phyloP scores from a whole-genome alignment of 2,797 vertebrate genomes.

The Poeciliopsis infans region DNA sequence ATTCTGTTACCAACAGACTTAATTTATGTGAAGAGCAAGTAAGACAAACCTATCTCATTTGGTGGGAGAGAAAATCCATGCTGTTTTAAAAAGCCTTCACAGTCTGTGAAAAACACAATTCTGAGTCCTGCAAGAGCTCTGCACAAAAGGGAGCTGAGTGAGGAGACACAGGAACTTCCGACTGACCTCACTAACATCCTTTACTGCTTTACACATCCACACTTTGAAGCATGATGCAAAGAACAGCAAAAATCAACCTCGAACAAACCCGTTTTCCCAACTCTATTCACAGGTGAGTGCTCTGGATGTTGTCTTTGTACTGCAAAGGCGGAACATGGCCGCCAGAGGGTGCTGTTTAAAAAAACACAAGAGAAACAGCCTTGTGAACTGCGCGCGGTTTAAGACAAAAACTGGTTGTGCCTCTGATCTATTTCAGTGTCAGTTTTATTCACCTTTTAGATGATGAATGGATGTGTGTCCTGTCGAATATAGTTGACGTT shows the following conservation, averaged over 20 bases:
- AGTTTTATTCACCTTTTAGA: conserved; percentile 55
- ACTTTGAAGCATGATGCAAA: conserved; percentile 18
- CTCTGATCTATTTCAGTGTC: conserved; percentile 51
- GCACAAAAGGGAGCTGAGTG: not conserved
- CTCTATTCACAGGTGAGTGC: conserved; percentile 32
- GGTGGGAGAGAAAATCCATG: not conserved
- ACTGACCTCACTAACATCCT: conserved; percentile 25
- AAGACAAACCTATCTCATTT: not conserved
- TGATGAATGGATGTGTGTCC: conserved; percentile 55
- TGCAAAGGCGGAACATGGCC: conserved; percentile 67
- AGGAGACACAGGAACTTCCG: conserved; percentile 6
- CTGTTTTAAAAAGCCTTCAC: conserved; percentile 2
- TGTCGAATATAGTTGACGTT: conserved; percentile 37
- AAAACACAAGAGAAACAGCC: conserved; percentile 44
- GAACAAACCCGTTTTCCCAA: conserved; percentile 11
- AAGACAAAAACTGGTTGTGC: conserved; percentile 41
- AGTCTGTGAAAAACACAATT: not conserved
- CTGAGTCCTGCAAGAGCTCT: not conserved
- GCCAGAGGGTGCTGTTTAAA: conserved; percentile 77
- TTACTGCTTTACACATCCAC: conserved; percentile 14
- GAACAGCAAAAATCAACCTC: conserved; percentile 1
- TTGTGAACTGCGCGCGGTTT: conserved; percentile 33
- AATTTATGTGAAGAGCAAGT: not conserved
- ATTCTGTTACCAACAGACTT: not conserved
- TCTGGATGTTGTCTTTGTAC: conserved; percentile 46